Base-by-base conservation (phyloP, 2,113 vertebrate species). In the Macrotis lagotis region DNA sequence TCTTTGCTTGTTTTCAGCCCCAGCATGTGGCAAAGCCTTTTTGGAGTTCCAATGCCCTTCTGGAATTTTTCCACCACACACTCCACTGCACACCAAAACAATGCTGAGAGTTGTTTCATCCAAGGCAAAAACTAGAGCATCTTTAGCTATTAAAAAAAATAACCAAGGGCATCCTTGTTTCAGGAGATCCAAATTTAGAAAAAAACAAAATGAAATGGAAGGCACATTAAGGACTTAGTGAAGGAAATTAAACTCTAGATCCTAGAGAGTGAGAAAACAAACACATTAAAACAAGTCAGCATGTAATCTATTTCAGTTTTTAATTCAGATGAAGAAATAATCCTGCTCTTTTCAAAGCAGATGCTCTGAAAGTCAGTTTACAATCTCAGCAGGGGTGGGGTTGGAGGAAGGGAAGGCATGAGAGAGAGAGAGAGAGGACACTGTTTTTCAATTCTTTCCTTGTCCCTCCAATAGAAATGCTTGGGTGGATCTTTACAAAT, bases 261-360 rank as follows among this genome's bases (percentile, higher is more conserved):
- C 88, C 31, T 51, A 37, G 90, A 74, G 91, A 55, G 51, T 10
- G 59, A 66, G 28, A 83, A 55, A 48, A 92, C 52, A 89, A 89
- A 90, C 49, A 51, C 91, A 92, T 83, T 88, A 95, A 93, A 96
- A 74, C 50, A 88, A 95, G 90, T 91, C 93, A 90, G 37, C n/a
- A 74, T 51, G 16, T 59, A 51, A 50, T 28, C 91, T 50, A 14
- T 24, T 47, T 25, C 37, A 50, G 48, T n/a, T 89, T 83, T 50
- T 55, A 89, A 92, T 19, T 37, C n/a, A 44, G 47, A 1, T 55
- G 92, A 37, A 92, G 52, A 50, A 50, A 90, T 37, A 48, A 94
- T 83, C 37, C 16, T 83, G n/a, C 66, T 83, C 44, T 83, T 83
- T 83, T 3, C 28, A 49, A 91, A 50, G 50, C 22, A 28, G 51